Conservation (phyloP, 2,888 invertebrate genomes). For the Phengaris arion region DNA sequence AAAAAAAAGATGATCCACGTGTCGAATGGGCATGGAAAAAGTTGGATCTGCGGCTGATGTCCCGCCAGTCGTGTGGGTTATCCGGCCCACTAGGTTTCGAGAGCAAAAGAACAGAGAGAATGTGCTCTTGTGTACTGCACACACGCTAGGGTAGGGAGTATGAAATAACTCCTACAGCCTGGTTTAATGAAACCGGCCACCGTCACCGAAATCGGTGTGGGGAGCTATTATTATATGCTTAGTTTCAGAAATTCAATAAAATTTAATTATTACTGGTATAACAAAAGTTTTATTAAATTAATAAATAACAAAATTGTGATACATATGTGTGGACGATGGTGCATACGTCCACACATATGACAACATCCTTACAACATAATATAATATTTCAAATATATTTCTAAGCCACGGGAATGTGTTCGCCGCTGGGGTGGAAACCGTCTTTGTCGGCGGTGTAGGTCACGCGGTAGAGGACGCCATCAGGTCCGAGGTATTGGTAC, state of each 20-base stretch:
- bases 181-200: too few species aligned
- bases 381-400: background rate
- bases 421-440: slow-evolving; percentile 74
- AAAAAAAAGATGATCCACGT: too few species aligned
- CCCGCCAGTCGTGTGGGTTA: too few species aligned
- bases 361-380: slow-evolving; percentile 4
- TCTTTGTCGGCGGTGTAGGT: slow-evolving; percentile 73
- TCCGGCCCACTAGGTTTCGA: too few species aligned
- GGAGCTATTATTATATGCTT: too few species aligned
- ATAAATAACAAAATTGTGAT: background rate
- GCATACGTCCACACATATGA: background rate
- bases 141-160: too few species aligned
- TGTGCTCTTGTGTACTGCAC: too few species aligned
- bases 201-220: slow-evolving; percentile 29
- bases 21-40: too few species aligned
- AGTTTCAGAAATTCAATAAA: background rate
- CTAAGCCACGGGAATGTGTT: slow-evolving; percentile 51
- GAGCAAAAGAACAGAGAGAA: too few species aligned
- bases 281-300: background rate
- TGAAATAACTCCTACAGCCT: too few species aligned
- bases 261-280: background rate
- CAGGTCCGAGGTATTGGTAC: slow-evolving; percentile 64
- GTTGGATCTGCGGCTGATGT: too few species aligned
- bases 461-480: slow-evolving; percentile 69
- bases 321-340: too few species aligned